phyloP scores from a whole-genome alignment of 2,113 vertebrate genomes.

The Saguinus imperator region DNA sequence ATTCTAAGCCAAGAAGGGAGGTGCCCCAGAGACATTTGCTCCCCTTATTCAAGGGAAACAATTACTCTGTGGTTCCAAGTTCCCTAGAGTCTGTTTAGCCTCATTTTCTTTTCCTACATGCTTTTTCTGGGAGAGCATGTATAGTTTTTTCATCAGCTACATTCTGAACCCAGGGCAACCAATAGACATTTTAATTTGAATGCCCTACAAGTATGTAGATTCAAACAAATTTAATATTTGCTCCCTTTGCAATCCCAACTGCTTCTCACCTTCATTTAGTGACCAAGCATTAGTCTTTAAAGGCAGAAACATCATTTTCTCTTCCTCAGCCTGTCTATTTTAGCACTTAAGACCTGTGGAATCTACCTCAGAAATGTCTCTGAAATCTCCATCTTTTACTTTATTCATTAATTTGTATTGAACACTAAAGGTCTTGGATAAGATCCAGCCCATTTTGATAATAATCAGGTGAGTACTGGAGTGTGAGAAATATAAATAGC shows the following conservation, averaged over 20 bases:
- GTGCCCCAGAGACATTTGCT: accelerated
- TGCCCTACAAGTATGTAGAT: neutral
- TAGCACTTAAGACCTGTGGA: neutral
- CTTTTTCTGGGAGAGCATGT: neutral
- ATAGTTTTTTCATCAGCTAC: neutral
- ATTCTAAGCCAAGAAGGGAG: neutral
- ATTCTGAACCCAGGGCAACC: neutral
- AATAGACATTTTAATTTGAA: neutral
- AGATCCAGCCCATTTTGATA: neutral
- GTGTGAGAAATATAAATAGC: neutral
- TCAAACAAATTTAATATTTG: neutral
- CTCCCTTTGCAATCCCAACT: neutral
- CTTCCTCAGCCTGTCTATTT: neutral
- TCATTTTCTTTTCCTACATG: neutral
- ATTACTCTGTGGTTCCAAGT: neutral
- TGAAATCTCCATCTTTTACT: neutral
- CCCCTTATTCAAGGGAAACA: neutral
- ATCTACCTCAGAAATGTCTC: neutral
- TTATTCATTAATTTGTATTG: neutral
- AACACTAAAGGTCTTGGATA: neutral
- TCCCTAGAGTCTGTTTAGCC: neutral
- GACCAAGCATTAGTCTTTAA: neutral
- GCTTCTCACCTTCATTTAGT: neutral
- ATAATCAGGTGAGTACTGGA: neutral
- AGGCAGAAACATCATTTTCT: neutral